Conservation (phyloP, 2,113 vertebrate species). For the Anser brachyrhynchus region DNA sequence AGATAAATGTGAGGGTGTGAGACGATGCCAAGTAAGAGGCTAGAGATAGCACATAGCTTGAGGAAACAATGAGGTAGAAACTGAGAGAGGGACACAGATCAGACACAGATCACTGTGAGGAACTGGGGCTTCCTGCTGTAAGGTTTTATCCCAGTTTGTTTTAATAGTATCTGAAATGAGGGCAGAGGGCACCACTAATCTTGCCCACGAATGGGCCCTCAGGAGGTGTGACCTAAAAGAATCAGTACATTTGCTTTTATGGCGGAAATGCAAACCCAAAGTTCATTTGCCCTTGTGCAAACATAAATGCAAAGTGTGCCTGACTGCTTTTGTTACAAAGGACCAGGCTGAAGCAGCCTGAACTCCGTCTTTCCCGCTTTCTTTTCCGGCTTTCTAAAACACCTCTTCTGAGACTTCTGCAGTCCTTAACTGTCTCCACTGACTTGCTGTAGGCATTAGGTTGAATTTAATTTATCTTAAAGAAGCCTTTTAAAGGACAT, state of each 20-base stretch:
- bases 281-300: background rate
- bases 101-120: background rate
- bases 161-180: background rate
- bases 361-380: background rate
- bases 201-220: background rate
- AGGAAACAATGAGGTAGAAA: background rate
- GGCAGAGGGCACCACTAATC: background rate
- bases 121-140: background rate
- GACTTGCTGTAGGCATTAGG: background rate
- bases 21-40: background rate
- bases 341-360: background rate
- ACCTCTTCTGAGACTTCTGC: background rate
- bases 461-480: background rate
- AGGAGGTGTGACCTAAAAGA: background rate
- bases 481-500: background rate
- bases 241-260: background rate
- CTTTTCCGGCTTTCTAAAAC: background rate
- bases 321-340: background rate
- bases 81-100: background rate
- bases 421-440: background rate
- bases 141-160: background rate
- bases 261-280: background rate
- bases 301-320: background rate
- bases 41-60: background rate
- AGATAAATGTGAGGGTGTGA: background rate